Evolutionary conservation across 2,888 invertebrate genomes (phyloP).

Genomic region (Nymphalis c-album): DNA sequence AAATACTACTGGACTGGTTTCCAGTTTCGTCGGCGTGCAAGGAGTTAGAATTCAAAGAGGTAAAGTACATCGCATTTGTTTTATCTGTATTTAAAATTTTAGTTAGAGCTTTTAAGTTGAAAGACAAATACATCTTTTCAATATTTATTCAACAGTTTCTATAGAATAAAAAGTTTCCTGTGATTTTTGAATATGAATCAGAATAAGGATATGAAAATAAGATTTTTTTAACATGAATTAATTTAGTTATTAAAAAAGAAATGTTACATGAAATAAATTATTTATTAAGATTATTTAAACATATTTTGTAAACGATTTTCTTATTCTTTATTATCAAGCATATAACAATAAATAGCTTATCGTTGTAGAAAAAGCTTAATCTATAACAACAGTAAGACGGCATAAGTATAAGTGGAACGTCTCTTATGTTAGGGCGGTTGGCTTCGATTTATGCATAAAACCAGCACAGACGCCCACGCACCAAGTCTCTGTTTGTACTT

Average conservation of each 20-base stretch:
- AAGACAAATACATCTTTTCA: neutral
- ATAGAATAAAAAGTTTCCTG: too few species aligned
- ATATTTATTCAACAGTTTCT: neutral
- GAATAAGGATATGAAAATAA: too few species aligned
- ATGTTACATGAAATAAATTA: too few species aligned
- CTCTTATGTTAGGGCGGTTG: conserved; percentile 43
- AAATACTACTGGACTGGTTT: conserved; percentile 34
- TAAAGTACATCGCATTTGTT: conserved; percentile 28
- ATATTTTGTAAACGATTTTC: too few species aligned
- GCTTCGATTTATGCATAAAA: conserved; percentile 68
- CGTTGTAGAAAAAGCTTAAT: too few species aligned
- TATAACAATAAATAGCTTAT: too few species aligned
- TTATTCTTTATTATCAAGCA: too few species aligned
- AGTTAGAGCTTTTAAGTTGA: conserved; percentile 14
- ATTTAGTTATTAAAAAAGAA: too few species aligned
- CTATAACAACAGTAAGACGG: conserved; percentile 8
- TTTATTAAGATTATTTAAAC: too few species aligned
- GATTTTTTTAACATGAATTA: too few species aligned
- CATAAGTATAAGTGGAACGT: conserved; percentile 19
- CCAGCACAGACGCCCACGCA: conserved; percentile 58
- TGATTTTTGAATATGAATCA: too few species aligned
- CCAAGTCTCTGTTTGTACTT: conserved; percentile 29
- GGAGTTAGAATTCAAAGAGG: conserved; percentile 28
- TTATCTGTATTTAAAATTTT: conserved; percentile 23
- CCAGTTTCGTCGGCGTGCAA: conserved; percentile 24